phyloP scores from a whole-genome alignment of 2,113 vertebrate genomes.

The Dasyornis broadbenti region DNA sequence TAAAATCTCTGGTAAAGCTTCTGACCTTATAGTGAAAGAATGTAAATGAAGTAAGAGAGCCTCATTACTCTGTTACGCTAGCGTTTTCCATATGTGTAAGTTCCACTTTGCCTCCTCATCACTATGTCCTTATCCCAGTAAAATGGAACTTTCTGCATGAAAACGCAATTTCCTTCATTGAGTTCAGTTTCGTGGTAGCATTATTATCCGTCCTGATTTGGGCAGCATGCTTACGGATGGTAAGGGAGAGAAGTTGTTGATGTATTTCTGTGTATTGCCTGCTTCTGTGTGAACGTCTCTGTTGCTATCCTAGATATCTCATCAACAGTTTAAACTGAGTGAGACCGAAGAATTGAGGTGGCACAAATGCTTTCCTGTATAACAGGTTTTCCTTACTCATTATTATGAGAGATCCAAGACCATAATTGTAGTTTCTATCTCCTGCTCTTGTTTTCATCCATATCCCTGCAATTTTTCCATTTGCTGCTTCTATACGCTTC shows the following conservation, averaged over 20 bases:
- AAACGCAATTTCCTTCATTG: not conserved
- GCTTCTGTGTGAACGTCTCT: not conserved
- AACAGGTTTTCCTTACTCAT: not conserved
- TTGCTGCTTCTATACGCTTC: not conserved
- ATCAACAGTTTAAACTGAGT: not conserved
- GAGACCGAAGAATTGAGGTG: not conserved
- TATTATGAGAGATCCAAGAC: not conserved
- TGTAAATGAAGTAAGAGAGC: not conserved
- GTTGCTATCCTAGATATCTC: not conserved
- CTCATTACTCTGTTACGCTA: not conserved
- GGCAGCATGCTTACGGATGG: not conserved
- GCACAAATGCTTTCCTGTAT: not conserved
- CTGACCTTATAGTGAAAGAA: not conserved
- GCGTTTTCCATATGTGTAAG: not conserved
- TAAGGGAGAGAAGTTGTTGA: not conserved
- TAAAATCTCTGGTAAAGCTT: not conserved
- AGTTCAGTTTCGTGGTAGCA: not conserved
- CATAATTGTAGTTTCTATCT: not conserved
- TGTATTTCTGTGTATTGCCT: not conserved
- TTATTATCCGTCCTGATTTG: not conserved
- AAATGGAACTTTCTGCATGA: not conserved
- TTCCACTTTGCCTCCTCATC: not conserved
- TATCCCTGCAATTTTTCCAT: not conserved
- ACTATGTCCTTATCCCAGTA: not conserved
- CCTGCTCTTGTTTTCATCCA: not conserved